Evolutionary conservation across 2,113 vertebrate genomes (phyloP), one percentile per base, ranked within the genome.

Genomic region (Cebus imitator): DNA sequence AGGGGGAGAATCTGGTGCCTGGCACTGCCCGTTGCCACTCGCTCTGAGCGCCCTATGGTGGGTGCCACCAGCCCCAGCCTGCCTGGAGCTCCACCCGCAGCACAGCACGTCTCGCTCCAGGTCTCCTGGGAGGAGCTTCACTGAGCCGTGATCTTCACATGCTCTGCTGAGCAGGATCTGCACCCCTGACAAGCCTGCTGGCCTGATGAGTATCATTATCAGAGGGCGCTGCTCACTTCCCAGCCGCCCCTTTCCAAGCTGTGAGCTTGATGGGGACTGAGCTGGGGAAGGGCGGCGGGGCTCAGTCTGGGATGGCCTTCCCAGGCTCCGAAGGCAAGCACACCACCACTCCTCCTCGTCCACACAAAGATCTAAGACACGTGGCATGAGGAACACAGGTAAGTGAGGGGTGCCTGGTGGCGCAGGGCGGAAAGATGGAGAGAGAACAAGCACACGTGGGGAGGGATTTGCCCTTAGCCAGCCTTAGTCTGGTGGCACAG

Each of bases 21-120:
- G 11, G 25, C 6, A 12, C 61, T 1, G 37, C 57, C 9, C 4
- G 27, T 2, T 13, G 30, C 75, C 23, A 25, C 6, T 0, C 0
- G 0, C n/a, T 5, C 3, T 6, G 40, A 16, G 55, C 23, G 3
- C 1, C 1, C 21, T 1, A 25, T 1, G 0, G 4, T 0, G 3
- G 81, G 10, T 6, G 4, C 57, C 3, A 8, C 25, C 11, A 23
- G 9, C 18, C 23, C 50, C 7, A 1, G 0, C 16, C 25, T 6
- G 1, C 30, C 14, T 68, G 64, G 30, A 32, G 32, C 6, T 68
- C 64, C 32, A 64, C 45, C n/a, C 0, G n/a, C 5, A 0, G 6
- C 0, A 11, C 8, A 0, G n/a, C 81, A 6, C 1, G 0, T 20
- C 43, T 10, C 1, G 0, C 45, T 79, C 0, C 0, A 82, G 80